Conservation (phyloP, 1,140 invertebrate species). For the Agrilus planipennis region DNA sequence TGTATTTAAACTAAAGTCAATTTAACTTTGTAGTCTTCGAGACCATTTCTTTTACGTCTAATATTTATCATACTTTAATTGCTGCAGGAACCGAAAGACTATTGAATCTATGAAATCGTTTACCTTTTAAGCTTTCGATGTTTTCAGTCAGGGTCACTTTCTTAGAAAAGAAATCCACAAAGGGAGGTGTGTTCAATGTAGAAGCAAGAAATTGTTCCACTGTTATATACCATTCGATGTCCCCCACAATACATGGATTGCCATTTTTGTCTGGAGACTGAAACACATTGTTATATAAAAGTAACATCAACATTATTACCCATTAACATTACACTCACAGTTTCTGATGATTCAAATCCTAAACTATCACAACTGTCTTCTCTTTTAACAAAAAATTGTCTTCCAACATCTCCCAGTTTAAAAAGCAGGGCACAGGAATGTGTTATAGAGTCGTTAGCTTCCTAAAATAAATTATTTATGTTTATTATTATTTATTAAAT, state of each 20-base stretch:
- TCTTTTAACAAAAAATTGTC: constrained; percentile 45
- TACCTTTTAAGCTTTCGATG: constrained; percentile 28
- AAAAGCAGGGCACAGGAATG: constrained; percentile 56
- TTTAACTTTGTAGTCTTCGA: no score
- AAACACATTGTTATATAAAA: constrained; percentile 18
- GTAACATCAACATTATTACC: neutral
- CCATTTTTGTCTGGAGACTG: constrained; percentile 60
- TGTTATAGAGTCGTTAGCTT: constrained; percentile 29
- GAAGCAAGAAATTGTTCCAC: constrained; percentile 84
- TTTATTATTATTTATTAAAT: no score
- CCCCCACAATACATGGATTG: constrained; percentile 43
- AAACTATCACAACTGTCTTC: constrained; percentile 49
- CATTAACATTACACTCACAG: constrained; percentile 2
- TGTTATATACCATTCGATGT: constrained; percentile 70
- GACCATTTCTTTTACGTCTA: no score
- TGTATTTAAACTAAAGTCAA: no score
- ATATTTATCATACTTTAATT: constrained; percentile 16
- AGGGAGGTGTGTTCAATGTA: constrained; percentile 57
- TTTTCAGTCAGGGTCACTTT: constrained; percentile 23
- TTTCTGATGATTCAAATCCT: constrained; percentile 29
- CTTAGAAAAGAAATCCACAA: constrained; percentile 68
- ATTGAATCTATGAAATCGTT: constrained; percentile 22
- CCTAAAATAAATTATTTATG: no score
- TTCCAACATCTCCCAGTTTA: constrained; percentile 76
- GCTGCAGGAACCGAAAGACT: constrained; percentile 23